Evolutionary conservation across 2,888 invertebrate species (phyloP).

Genomic region (Acrobeloides nanus): DNA sequence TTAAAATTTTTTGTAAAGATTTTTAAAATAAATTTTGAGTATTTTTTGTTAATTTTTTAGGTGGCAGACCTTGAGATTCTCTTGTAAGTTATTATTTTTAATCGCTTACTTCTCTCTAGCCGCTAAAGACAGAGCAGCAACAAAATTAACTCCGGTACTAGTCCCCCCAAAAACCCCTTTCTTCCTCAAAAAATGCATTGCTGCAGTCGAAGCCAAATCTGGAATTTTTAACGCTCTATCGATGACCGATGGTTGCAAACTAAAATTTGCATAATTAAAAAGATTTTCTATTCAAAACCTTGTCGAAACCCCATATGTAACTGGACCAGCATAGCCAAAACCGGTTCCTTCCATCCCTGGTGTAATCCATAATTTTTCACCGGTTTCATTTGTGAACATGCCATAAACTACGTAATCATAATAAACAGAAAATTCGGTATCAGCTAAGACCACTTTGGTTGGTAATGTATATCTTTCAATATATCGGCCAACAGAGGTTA

Average conservation of each 20-base stretch:
- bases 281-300: conserved; percentile 1
- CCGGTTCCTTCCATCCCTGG: conserved; percentile 45
- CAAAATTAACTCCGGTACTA: conserved; percentile 37
- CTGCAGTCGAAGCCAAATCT: conserved; percentile 41
- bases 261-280: conserved; percentile 12
- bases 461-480: conserved; percentile 32
- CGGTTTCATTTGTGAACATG: conserved; percentile 35
- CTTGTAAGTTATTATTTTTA: neutral
- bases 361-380: conserved; percentile 30
- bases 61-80: neutral
- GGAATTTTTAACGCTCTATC: conserved; percentile 42
- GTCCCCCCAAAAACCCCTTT: conserved; percentile 24
- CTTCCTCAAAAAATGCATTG: conserved; percentile 28
- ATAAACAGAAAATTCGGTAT: conserved; percentile 41
- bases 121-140: conserved; percentile 32
- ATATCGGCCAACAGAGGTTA: conserved; percentile 43
- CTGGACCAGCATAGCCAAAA: conserved; percentile 30
- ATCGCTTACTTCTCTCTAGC: conserved; percentile 18
- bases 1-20: neutral
- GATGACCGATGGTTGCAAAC: conserved; percentile 35
- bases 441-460: conserved; percentile 36
- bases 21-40: too few relatives aligned
- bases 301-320: conserved; percentile 15
- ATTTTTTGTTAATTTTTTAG: too few relatives aligned
- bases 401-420: conserved; percentile 38